A percentile compares a stretch with the other conserved stretches of the same genome.
Conservation (phyloP, 2,113 vertebrate species). For the Brevimyrus niger region DNA sequence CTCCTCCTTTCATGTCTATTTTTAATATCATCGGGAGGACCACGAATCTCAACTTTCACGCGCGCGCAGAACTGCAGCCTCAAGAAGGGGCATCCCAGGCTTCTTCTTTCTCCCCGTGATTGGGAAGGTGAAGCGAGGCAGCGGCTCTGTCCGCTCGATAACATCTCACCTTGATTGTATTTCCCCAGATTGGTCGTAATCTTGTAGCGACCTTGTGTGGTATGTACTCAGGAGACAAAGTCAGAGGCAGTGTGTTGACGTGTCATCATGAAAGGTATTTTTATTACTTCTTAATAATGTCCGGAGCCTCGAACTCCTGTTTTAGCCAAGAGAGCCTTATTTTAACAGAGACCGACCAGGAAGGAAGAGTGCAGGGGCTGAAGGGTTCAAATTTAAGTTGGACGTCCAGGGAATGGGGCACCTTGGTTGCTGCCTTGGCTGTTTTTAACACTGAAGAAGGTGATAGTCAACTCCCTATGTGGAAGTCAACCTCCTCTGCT, state of each 20-base stretch:
- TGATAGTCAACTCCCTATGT: not conserved
- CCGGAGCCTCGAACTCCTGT: not conserved
- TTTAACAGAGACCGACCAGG: not conserved
- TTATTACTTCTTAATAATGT: conserved; percentile 7
- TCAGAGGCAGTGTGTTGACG: not conserved
- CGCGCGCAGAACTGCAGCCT: not conserved
- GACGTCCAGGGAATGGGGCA: not conserved
- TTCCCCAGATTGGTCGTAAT: not conserved
- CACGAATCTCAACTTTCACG: not conserved
- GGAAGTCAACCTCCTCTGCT: not conserved
- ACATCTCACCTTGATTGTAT: not conserved
- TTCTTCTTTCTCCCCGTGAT: not conserved
- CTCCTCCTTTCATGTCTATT: not conserved
- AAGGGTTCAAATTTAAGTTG: not conserved
- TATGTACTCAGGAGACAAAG: not conserved
- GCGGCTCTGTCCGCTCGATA: not conserved
- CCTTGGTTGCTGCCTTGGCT: not conserved
- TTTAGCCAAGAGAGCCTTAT: not conserved
- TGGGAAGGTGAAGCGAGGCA: not conserved
- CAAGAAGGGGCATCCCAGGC: not conserved
- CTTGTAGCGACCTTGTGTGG: not conserved
- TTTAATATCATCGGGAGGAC: not conserved
- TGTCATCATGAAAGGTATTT: not conserved
- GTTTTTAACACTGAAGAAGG: not conserved
- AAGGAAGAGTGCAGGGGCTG: not conserved